These are phyloP conservation scores for Leptarthrus brevirostris DNA, from an alignment of 2,888 invertebrate genomes.

Conservation along the genomic window DNA sequence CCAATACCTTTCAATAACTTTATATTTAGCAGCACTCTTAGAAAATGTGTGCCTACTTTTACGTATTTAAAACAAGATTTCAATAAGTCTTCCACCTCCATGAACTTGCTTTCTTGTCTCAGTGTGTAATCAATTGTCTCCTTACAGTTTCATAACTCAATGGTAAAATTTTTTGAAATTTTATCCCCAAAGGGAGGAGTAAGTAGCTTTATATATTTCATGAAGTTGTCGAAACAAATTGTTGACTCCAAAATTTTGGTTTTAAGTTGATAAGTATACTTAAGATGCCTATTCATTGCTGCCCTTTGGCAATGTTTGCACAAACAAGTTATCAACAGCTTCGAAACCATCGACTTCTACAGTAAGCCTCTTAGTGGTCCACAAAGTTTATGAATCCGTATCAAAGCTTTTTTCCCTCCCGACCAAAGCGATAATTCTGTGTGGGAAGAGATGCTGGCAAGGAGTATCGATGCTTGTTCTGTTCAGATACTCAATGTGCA, in stretches of 20 bases:
- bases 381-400: conserved; percentile 22
- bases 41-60: no score
- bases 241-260: not conserved
- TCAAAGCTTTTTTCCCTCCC: not conserved
- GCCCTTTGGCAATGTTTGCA: conserved; percentile 17
- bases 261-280: conserved; percentile 22
- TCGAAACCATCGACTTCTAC: not conserved
- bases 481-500: conserved; percentile 24
- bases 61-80: no score
- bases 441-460: not conserved
- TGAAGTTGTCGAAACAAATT: no score
- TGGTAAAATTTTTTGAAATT: no score
- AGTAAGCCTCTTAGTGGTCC: conserved; percentile 35
- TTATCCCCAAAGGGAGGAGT: no score
- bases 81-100: no score
- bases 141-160: no score
- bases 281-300: conserved; percentile 25
- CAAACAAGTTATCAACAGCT: conserved; percentile 31
- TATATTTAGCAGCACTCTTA: no score
- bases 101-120: no score
- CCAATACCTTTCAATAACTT: no score
- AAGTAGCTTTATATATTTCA: no score
- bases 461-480: conserved; percentile 12
- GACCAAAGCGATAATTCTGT: conserved; percentile 2
- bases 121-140: no score